phyloP scores from a whole-genome alignment of 2,888 invertebrate species.

The Timandra comae region DNA sequence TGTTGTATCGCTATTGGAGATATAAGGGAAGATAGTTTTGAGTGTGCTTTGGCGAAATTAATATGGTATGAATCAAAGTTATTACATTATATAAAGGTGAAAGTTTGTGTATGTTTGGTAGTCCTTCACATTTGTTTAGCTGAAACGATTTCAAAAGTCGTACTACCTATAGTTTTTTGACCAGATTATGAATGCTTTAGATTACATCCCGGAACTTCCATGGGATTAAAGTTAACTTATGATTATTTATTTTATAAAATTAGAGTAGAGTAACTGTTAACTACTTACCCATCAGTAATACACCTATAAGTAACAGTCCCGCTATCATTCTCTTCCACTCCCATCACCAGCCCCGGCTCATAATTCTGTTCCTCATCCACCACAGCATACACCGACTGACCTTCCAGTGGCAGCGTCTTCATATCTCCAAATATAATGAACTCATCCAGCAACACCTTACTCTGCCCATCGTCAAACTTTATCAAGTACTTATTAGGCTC shows the following conservation, averaged over 20 bases:
- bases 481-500: constrained; percentile 78
- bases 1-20: constrained; percentile 51
- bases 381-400: constrained; percentile 74
- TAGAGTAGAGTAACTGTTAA: no score
- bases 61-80: no score
- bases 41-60: background rate
- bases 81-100: no score
- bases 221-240: no score
- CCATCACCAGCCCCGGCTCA: constrained; percentile 70
- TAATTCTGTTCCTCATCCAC: constrained; percentile 73
- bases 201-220: no score
- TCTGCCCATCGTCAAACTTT: constrained; percentile 79
- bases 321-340: constrained; percentile 58
- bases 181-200: no score
- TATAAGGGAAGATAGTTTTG: background rate
- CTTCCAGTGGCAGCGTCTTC: constrained; percentile 68
- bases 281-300: constrained; percentile 66
- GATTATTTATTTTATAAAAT: no score
- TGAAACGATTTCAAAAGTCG: no score
- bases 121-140: no score
- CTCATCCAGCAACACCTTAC: constrained; percentile 76
- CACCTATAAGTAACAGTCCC: constrained; percentile 66
- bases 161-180: no score
- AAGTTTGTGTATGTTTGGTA: no score
- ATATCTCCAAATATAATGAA: constrained; percentile 77